These are phyloP conservation scores for Octomys mimax DNA, from an alignment of 2,797 vertebrate genomes.

Conservation along the genomic window DNA sequence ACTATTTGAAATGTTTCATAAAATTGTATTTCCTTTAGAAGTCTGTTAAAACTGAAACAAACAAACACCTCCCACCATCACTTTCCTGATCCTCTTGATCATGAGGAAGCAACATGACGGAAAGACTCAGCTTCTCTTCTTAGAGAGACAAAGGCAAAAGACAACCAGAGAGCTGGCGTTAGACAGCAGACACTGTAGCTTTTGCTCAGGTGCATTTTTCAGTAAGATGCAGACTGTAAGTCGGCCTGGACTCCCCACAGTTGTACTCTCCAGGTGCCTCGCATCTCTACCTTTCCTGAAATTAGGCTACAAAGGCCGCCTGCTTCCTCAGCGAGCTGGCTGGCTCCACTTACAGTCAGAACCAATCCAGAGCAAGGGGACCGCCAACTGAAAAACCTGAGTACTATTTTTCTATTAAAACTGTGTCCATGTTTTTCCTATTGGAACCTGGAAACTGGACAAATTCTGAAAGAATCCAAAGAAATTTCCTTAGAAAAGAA, in stretches of 20 bases:
- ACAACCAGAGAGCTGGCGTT: neutral
- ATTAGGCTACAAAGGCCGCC: slow-evolving; percentile 35
- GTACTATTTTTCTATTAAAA: slow-evolving; percentile 83
- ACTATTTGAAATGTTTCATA: slow-evolving; percentile 29
- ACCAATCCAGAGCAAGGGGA: slow-evolving; percentile 61
- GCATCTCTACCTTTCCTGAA: slow-evolving; percentile 29
- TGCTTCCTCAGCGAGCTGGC: slow-evolving; percentile 58
- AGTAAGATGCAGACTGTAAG: neutral
- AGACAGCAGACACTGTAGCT: neutral
- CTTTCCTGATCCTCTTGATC: neutral
- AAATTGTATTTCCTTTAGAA: slow-evolving; percentile 36
- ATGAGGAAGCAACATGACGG: neutral
- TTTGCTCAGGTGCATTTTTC: neutral
- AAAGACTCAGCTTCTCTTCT: neutral
- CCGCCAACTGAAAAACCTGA: slow-evolving; percentile 85
- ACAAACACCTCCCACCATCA: neutral
- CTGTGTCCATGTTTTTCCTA: slow-evolving; percentile 85
- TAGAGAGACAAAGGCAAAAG: neutral
- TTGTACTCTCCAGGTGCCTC: slow-evolving; percentile 35
- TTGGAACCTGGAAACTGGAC: slow-evolving; percentile 86
- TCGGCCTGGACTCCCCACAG: neutral
- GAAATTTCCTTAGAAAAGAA: slow-evolving; percentile 85
- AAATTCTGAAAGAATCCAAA: slow-evolving; percentile 84
- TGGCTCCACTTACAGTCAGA: slow-evolving; percentile 76
- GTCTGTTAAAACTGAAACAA: slow-evolving; percentile 5